Percentiles rank a stretch among this genome's conserved stretches.
Evolutionary conservation across 2,113 vertebrate genomes (phyloP).

Genomic region (Percina caprodes): DNA sequence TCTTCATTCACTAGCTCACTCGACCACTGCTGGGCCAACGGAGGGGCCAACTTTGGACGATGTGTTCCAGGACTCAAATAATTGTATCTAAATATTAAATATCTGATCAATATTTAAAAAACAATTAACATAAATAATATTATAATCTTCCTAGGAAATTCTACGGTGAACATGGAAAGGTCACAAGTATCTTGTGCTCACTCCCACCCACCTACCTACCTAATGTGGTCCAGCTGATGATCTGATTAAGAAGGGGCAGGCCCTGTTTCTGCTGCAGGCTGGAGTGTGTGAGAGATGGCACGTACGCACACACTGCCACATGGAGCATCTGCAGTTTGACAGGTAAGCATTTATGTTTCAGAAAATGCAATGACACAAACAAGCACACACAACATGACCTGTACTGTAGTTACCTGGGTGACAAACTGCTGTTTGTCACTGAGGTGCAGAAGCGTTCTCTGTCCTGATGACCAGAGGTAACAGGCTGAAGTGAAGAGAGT

Average conservation of each 20-base stretch:
- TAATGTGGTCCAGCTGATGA: slow-evolving; percentile 92
- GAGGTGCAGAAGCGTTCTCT: slow-evolving; percentile 58
- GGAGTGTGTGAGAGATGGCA: slow-evolving; percentile 88
- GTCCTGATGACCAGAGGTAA: slow-evolving; percentile 81
- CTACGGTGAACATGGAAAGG: not conserved
- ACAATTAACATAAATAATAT: not conserved
- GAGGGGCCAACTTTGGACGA: too few species aligned
- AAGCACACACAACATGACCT: not conserved
- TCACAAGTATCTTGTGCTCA: not conserved
- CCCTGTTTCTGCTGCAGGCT: slow-evolving; percentile 92
- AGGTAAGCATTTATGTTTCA: slow-evolving; percentile 1
- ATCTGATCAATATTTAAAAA: not conserved
- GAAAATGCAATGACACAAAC: not conserved
- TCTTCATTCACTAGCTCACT: too few species aligned
- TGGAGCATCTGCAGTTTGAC: slow-evolving; percentile 86
- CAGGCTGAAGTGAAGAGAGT: slow-evolving; percentile 85
- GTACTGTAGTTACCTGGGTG: slow-evolving; percentile 84
- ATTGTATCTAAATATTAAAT: not conserved
- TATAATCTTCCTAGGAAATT: not conserved
- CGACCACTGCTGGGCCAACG: too few species aligned
- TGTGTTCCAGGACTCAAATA: not conserved
- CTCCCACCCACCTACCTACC: slow-evolving; percentile 79
- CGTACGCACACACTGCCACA: slow-evolving; percentile 82
- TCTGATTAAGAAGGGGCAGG: slow-evolving; percentile 90
- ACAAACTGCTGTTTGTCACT: slow-evolving; percentile 82